These are phyloP conservation scores for Pammene fasciana DNA, from an alignment of 2,888 invertebrate species.

Conservation along the genomic window DNA sequence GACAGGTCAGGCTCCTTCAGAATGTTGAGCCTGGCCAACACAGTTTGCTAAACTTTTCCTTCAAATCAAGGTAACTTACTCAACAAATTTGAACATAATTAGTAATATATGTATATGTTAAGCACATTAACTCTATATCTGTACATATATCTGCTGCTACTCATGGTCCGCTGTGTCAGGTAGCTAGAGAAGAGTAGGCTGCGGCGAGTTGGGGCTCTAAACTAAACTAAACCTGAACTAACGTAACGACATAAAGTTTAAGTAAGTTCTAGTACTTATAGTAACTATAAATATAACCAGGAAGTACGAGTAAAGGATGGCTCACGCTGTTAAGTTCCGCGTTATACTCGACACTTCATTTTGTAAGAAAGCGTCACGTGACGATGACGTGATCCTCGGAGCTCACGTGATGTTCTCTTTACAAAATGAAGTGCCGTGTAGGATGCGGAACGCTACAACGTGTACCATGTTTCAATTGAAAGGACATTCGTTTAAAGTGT, in stretches of 20 bases:
- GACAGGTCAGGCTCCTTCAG: neutral
- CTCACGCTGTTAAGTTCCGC: too few relatives aligned
- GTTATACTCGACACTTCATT: too few relatives aligned
- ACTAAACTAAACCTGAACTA: slow-evolving; percentile 12
- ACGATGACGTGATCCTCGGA: too few relatives aligned
- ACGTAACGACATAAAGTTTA: neutral
- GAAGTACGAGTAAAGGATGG: too few relatives aligned
- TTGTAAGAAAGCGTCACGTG: too few relatives aligned
- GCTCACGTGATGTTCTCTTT: too few relatives aligned
- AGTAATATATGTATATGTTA: neutral
- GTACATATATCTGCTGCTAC: neutral
- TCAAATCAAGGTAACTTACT: neutral
- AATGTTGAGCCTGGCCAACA: too few relatives aligned
- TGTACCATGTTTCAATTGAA: too few relatives aligned
- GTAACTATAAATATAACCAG: slow-evolving; percentile 2
- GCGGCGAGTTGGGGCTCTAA: neutral
- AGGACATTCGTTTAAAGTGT: neutral
- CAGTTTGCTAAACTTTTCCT: too few relatives aligned
- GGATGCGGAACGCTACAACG: too few relatives aligned
- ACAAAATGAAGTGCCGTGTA: too few relatives aligned
- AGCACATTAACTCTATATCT: neutral
- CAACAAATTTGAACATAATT: neutral
- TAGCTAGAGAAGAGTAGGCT: too few relatives aligned
- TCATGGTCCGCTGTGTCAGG: slow-evolving; percentile 28
- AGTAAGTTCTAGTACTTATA: neutral